These are phyloP conservation scores for Heliocidaris tuberculata DNA, from an alignment of 35 echinoderm and acorn worm genomes.

Conservation along the genomic window DNA sequence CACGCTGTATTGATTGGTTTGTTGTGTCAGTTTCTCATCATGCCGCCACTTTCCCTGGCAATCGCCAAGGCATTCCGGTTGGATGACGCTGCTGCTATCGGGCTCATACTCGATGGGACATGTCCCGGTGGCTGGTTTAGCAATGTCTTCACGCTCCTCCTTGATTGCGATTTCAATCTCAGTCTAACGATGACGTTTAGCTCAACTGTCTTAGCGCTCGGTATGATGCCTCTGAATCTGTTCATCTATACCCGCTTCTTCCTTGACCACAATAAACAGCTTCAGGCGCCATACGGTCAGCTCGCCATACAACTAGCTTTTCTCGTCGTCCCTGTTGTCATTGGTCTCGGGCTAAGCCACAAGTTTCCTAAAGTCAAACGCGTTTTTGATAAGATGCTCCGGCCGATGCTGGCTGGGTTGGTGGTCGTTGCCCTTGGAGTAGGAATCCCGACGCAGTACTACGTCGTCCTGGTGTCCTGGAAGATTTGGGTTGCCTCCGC, in stretches of 20 bases:
- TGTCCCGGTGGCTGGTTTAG: constrained; percentile 82
- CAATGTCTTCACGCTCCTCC: constrained; percentile 65
- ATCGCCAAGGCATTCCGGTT: constrained; percentile 53
- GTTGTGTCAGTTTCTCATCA: constrained; percentile 75
- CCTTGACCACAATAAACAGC: constrained; percentile 37
- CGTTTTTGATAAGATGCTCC: constrained; percentile 47
- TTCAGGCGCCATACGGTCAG: constrained; percentile 55
- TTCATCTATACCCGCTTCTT: constrained; percentile 67
- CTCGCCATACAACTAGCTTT: constrained; percentile 54
- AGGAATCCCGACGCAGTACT: constrained; percentile 54
- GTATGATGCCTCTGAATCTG: constrained; percentile 71
- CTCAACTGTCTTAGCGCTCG: constrained; percentile 65
- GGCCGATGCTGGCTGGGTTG: constrained; percentile 44
- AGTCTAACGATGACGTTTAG: constrained; percentile 79
- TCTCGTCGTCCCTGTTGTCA: constrained; percentile 62
- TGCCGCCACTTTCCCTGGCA: constrained; percentile 58
- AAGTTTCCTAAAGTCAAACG: constrained; percentile 61
- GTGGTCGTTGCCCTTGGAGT: constrained; percentile 43
- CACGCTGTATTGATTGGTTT: constrained; percentile 65
- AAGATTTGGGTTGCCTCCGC: constrained; percentile 34
- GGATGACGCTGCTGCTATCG: constrained; percentile 56
- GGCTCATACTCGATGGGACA: constrained; percentile 60
- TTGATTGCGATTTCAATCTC: constrained; percentile 72
- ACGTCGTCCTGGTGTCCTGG: constrained; percentile 54
- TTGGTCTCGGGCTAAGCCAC: constrained; percentile 52